These are phyloP conservation scores for Rhagoletis pomonella DNA, from an alignment of 1,140 invertebrate genomes.

Conservation along the genomic window DNA sequence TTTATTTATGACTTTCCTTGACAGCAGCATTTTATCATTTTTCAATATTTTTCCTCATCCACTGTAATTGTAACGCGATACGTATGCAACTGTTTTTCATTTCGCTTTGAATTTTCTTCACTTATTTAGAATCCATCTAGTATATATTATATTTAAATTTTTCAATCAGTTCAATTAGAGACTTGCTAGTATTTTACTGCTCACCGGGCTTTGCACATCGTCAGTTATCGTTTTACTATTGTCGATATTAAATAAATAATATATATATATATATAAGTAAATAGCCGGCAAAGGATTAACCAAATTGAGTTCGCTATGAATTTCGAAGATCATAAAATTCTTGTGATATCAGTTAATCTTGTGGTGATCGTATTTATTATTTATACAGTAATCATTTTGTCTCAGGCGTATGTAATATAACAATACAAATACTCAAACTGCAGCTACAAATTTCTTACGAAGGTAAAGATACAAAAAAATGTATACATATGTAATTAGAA, in stretches of 20 bases:
- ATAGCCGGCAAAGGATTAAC: no score
- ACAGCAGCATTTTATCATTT: no score
- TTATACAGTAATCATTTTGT: background rate
- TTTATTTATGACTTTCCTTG: no score
- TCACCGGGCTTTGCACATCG: background rate
- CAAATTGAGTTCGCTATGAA: background rate
- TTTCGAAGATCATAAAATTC: background rate
- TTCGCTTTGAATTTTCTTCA: background rate
- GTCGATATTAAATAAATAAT: background rate
- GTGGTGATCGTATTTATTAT: constrained; percentile 13
- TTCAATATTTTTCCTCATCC: no score
- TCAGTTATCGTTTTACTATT: background rate
- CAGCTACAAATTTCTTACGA: no score
- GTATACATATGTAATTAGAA: no score
- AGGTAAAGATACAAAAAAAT: no score
- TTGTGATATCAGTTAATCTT: background rate
- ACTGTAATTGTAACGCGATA: constrained; percentile 23
- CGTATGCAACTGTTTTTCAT: background rate
- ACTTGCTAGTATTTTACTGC: background rate
- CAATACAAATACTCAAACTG: no score
- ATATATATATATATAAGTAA: no score
- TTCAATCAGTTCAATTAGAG: background rate
- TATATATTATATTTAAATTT: background rate
- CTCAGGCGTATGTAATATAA: background rate
- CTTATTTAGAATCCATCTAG: background rate